These are phyloP conservation scores for Greenwoodochromis staneri DNA, from an alignment of 2,113 vertebrate species.

Conservation along the genomic window DNA sequence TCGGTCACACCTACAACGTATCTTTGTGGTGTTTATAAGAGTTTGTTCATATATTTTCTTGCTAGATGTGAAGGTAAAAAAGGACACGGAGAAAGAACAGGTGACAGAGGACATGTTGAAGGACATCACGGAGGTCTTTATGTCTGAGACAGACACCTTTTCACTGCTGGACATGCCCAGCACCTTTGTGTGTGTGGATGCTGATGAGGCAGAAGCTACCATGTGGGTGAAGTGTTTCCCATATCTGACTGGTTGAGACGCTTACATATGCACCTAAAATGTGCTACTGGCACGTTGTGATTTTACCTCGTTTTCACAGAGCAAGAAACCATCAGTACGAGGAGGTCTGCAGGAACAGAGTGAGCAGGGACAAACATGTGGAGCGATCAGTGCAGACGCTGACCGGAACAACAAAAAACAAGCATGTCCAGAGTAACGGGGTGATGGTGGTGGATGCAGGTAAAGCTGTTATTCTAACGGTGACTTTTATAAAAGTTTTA, in stretches of 20 bases:
- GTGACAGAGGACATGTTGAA: slow-evolving; percentile 71
- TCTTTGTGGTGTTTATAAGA: not conserved
- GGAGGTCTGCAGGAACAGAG: slow-evolving; percentile 70
- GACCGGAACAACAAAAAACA: slow-evolving; percentile 74
- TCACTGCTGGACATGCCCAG: slow-evolving; percentile 74
- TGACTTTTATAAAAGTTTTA: not conserved
- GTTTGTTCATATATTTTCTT: not conserved
- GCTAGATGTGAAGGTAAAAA: slow-evolving; percentile 61
- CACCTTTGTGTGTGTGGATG: slow-evolving; percentile 67
- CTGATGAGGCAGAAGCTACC: slow-evolving; percentile 68
- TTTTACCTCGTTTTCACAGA: slow-evolving; percentile 54
- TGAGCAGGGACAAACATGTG: slow-evolving; percentile 72
- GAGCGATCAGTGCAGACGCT: slow-evolving; percentile 83
- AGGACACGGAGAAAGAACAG: slow-evolving; percentile 44
- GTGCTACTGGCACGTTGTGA: not conserved
- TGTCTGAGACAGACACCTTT: slow-evolving; percentile 77
- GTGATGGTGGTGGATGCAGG: slow-evolving; percentile 75
- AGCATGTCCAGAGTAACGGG: slow-evolving; percentile 78
- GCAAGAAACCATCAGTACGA: slow-evolving; percentile 69
- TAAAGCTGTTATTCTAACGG: not conserved
- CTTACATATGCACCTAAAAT: not conserved
- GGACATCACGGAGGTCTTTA: slow-evolving; percentile 59
- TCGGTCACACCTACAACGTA: not conserved
- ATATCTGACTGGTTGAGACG: not conserved
- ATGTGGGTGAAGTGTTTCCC: slow-evolving; percentile 59